phyloP scores from a whole-genome alignment of 2,888 invertebrate species.

The Morinoia aosen region DNA sequence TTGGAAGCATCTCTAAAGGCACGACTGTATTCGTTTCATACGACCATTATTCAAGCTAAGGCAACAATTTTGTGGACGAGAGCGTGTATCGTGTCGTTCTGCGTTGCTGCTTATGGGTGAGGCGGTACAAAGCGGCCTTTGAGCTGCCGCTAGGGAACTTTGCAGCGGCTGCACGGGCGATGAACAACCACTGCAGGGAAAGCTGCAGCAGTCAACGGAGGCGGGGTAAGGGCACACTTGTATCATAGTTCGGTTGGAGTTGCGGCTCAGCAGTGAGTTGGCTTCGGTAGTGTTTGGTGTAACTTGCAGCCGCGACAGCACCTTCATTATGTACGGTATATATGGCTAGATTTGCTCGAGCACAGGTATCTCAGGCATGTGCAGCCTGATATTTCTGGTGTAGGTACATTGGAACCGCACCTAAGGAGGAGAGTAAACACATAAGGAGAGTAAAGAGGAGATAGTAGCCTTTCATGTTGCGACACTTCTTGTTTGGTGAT shows the following conservation, averaged over 20 bases:
- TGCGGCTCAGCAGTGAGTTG: not conserved
- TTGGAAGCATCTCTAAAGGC: not conserved
- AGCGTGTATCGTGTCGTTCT: not conserved
- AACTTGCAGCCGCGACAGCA: no score
- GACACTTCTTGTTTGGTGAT: no score
- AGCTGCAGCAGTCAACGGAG: not conserved
- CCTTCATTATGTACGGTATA: no score
- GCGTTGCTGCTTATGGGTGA: not conserved
- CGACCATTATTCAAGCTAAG: not conserved
- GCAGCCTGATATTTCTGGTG: no score
- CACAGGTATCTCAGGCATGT: no score
- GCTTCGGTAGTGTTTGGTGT: no score
- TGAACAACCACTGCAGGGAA: not conserved
- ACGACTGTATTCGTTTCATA: not conserved
- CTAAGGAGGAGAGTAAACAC: no score
- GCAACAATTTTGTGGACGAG: not conserved
- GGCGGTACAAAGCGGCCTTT: slow-evolving; percentile 17
- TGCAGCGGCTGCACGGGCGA: not conserved
- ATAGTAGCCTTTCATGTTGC: no score
- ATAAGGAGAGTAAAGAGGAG: no score
- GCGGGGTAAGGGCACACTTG: not conserved
- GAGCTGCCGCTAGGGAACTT: not conserved
- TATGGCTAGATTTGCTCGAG: no score
- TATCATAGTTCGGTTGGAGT: not conserved
- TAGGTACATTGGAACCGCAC: no score